Percentiles rank a stretch among this genome's conserved stretches.
Conservation (phyloP, 2,888 invertebrate species). For the Acanthosepion lycidas region DNA sequence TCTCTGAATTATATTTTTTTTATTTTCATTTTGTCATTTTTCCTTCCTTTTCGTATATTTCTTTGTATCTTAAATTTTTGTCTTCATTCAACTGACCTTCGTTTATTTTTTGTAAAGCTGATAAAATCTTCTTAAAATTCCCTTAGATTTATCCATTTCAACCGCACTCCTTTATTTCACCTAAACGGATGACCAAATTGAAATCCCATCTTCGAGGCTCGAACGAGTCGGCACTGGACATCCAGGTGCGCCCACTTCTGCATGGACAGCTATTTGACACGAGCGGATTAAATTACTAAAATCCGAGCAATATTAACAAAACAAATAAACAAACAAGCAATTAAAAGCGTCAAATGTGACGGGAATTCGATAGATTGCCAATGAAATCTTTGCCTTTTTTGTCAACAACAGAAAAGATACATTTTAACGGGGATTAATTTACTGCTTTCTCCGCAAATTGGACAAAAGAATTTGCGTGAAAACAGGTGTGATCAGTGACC, state of each 20-base stretch:
- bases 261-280: not conserved
- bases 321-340: not conserved
- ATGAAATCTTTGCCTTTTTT: not conserved
- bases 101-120: not conserved
- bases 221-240: not conserved
- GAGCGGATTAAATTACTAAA: not conserved
- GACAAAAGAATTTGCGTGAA: not conserved
- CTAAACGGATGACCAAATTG: not conserved
- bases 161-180: not conserved
- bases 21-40: not conserved
- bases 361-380: not conserved
- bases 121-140: conserved; percentile 4
- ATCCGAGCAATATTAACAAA: not conserved
- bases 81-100: not conserved
- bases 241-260: not conserved
- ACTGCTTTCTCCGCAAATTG: not conserved
- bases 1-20: no score
- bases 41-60: not conserved
- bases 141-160: not conserved
- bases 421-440: not conserved
- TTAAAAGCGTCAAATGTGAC: not conserved
- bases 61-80: not conserved
- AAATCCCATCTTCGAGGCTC: not conserved
- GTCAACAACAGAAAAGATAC: not conserved
- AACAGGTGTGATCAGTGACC: not conserved